Percentiles rank a stretch among this genome's conserved stretches.
Evolutionary conservation across 1,140 invertebrate genomes (phyloP).

Genomic region (Notospermus geniculatus): DNA sequence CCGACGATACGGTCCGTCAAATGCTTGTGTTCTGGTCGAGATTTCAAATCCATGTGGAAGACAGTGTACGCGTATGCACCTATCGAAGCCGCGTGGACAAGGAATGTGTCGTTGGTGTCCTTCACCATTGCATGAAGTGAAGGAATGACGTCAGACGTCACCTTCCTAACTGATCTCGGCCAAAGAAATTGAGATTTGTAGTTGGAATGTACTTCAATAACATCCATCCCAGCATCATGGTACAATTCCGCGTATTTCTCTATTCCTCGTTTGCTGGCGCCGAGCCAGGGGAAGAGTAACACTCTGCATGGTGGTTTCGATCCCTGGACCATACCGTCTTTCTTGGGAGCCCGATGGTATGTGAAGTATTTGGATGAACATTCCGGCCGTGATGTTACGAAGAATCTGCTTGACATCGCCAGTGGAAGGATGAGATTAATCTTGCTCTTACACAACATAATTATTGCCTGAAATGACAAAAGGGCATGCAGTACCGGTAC

Average conservation of each 20-base stretch:
- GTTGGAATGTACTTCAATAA: background rate
- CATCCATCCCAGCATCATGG: background rate
- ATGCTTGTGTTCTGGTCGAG: background rate
- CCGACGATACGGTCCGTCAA: background rate
- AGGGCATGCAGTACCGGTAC: no score
- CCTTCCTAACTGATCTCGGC: background rate
- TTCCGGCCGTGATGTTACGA: no score
- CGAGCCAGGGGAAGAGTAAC: conserved; percentile 3
- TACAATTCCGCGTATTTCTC: background rate
- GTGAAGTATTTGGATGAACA: no score
- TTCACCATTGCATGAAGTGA: background rate
- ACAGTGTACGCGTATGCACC: conserved; percentile 3
- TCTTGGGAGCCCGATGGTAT: background rate
- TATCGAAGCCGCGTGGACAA: conserved; percentile 2
- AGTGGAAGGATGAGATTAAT: no score
- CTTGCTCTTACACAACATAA: no score
- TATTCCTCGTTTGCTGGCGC: background rate
- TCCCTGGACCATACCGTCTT: background rate
- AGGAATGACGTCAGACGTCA: background rate
- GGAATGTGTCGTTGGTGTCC: background rate
- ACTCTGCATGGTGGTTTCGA: background rate
- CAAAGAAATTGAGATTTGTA: background rate
- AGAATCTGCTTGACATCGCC: no score
- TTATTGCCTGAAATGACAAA: no score
- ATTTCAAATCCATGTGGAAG: background rate